Conservation (phyloP, 2,888 invertebrate species). For the Cremastinae sp. region DNA sequence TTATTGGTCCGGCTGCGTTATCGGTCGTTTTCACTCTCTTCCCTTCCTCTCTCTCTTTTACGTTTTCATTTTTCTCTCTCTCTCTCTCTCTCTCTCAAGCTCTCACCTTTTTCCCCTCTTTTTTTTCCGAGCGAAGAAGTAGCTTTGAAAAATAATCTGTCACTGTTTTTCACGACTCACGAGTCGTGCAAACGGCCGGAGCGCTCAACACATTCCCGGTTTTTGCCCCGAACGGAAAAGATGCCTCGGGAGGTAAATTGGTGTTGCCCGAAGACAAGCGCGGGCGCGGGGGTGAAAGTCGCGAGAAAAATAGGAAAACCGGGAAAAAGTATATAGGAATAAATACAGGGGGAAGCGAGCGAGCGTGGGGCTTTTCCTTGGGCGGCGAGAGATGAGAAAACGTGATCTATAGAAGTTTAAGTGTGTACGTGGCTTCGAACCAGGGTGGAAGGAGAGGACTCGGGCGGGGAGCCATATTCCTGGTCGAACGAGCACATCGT, state of each 20-base stretch:
- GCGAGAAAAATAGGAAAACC: constrained; percentile 16
- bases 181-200: too few relatives aligned
- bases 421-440: background rate
- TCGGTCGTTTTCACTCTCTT: constrained; percentile 1
- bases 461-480: constrained; percentile 36
- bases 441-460: constrained; percentile 30
- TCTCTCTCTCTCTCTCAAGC: background rate
- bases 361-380: background rate
- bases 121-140: constrained; percentile 15
- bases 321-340: constrained; percentile 7
- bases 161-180: constrained; percentile 25
- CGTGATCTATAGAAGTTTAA: constrained; percentile 1
- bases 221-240: constrained; percentile 37
- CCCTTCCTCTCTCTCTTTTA: background rate
- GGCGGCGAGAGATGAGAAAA: constrained; percentile 15
- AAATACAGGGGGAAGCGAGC: background rate
- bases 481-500: constrained; percentile 51
- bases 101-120: background rate
- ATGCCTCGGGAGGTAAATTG: constrained; percentile 43
- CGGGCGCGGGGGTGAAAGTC: too few relatives aligned
- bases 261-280: constrained; percentile 4
- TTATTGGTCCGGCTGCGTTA: constrained; percentile 26
- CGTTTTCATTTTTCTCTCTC: background rate
- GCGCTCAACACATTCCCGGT: background rate
- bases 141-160: constrained; percentile 16